Conservation (phyloP, 2,888 invertebrate genomes). For the Neocrepidodera transversa region DNA sequence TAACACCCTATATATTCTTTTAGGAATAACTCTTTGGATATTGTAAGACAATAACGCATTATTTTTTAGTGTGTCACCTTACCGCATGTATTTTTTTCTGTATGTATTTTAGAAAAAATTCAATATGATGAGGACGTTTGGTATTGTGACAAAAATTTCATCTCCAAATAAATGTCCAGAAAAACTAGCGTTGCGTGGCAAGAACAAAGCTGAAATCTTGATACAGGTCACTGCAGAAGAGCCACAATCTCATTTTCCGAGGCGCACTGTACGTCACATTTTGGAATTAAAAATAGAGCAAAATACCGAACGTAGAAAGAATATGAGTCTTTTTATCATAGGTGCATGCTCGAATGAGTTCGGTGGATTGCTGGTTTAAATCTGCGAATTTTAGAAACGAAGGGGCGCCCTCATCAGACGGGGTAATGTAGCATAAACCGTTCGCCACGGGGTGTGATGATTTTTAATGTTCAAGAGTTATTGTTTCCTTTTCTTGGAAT, state of each 20-base stretch:
- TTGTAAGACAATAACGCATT: too few species aligned
- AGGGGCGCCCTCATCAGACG: conserved; percentile 3
- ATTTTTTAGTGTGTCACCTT: too few species aligned
- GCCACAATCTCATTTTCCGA: neutral
- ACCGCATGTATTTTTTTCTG: too few species aligned
- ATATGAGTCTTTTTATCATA: conserved; percentile 12
- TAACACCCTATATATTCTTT: too few species aligned
- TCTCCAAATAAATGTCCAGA: neutral
- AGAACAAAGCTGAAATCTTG: conserved; percentile 23
- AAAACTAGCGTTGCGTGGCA: neutral
- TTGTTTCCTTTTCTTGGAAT: neutral
- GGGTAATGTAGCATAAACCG: conserved; percentile 41
- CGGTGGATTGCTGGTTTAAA: conserved; percentile 8
- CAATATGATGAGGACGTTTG: too few species aligned
- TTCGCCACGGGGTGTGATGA: conserved; percentile 30
- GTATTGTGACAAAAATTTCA: neutral
- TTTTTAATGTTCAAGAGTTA: conserved; percentile 36
- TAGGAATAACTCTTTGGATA: too few species aligned
- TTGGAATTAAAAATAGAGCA: conserved; percentile 9
- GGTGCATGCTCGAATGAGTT: conserved; percentile 10
- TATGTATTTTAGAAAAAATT: too few species aligned
- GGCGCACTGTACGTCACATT: neutral
- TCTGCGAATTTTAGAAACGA: conserved; percentile 12
- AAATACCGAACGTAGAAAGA: neutral
- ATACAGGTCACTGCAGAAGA: conserved; percentile 9